Base-by-base conservation (phyloP, 2,113 vertebrate species). In the Tylochromis polylepis region DNA sequence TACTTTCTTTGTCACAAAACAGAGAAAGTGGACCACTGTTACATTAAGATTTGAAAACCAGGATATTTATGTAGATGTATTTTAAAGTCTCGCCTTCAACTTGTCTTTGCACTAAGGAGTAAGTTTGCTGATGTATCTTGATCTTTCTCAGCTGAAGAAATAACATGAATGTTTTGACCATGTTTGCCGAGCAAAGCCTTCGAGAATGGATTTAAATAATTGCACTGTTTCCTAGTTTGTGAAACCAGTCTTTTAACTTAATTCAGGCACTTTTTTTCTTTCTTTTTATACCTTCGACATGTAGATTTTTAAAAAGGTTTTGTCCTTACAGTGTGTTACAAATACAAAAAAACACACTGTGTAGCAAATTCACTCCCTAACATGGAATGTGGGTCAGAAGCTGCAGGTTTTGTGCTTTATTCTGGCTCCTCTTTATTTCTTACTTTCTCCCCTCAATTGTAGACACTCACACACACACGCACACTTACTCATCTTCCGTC, bases 371-470 rank as follows among this genome's bases (percentile, higher is more conserved):
- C 53, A 24, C 51, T 14, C 36, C 51, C n/a, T 11, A 11, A 79
- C 60, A 60, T 20, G 34, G 11, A 75, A 87, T 81, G 41, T 89
- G 56, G 84, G 49, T 38, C 88, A 84, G 59, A 62, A n/a, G n/a
- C 29, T 3, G n/a, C n/a, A n/a, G n/a, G n/a, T 2, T 31, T 10
- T 85, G 57, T 83, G 18, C 82, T 79, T 85, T 51, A 78, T 78
- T 83, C 82, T 43, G 27, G 46, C 56, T 83, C 60, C 16, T 77
- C 62, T 77, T 77, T 51, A 77, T 51, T 31, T 20, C 24, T 14
- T 51, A 31, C 27, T 31, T 15, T 29, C 16, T 20, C 16, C 10
- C 16, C 70, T 51, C 43, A 31, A 9, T 75, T 75, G 15, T 49
- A 43, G 27, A 72, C 15, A 49, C 15, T 0, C n/a, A 3, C 12